Conservation (phyloP, 2,888 invertebrate species). For the Odontocolon sp. region DNA sequence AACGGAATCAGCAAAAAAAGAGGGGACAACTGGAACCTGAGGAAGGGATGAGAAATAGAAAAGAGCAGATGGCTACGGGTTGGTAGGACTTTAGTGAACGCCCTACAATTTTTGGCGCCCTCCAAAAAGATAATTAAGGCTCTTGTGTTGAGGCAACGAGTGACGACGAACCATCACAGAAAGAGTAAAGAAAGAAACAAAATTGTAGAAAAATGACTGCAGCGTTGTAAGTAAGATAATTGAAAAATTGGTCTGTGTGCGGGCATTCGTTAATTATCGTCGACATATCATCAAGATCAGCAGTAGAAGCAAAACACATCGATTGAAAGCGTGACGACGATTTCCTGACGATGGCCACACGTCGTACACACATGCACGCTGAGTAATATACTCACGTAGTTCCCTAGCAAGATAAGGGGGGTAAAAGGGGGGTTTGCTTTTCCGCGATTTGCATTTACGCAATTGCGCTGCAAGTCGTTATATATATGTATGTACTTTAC, state of each 20-base stretch:
- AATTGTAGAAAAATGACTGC: background rate
- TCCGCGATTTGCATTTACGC: constrained; percentile 42
- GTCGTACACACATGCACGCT: background rate
- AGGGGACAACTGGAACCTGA: constrained; percentile 29
- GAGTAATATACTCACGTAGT: constrained; percentile 1
- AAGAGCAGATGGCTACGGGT: constrained; percentile 44
- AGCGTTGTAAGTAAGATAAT: background rate
- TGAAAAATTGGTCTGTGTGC: background rate
- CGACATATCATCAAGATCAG: background rate
- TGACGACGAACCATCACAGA: background rate
- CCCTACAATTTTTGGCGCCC: constrained; percentile 14
- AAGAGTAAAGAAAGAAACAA: background rate
- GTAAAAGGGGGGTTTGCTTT: constrained; percentile 15
- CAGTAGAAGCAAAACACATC: background rate
- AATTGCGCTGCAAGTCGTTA: background rate
- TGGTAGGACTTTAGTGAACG: background rate
- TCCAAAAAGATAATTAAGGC: constrained; percentile 20
- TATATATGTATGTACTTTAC: background rate
- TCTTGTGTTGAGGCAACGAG: background rate
- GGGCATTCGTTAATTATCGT: background rate
- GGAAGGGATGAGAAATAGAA: constrained; percentile 21
- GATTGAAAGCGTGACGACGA: background rate
- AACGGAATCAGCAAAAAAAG: background rate
- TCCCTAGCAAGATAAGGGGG: background rate
- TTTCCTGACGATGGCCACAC: constrained; percentile 8